These are phyloP conservation scores for Damaliscus lunatus DNA, from an alignment of 2,113 vertebrate genomes.

Conservation along the genomic window DNA sequence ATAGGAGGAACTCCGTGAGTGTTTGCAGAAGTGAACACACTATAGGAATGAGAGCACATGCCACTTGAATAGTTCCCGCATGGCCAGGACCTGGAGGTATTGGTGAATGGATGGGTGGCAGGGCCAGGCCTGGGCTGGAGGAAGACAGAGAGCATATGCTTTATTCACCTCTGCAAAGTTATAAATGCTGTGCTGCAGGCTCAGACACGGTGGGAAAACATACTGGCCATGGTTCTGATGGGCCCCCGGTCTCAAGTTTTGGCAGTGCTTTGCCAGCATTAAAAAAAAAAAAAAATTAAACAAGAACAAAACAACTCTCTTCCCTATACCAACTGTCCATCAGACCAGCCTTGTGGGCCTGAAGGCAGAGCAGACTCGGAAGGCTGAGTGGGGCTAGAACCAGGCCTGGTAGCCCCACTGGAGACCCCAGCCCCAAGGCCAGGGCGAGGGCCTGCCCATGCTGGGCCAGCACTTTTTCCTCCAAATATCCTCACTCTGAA, in stretches of 20 bases:
- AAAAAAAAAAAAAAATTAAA: background rate
- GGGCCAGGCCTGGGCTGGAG: background rate
- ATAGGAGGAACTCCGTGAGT: background rate
- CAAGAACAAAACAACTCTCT: background rate
- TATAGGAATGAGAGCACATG: background rate
- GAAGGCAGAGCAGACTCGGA: background rate
- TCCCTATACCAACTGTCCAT: background rate
- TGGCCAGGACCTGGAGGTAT: background rate
- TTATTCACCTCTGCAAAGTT: background rate
- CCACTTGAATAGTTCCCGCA: background rate
- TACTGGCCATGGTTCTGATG: background rate
- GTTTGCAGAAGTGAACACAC: background rate
- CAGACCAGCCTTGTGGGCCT: no score
- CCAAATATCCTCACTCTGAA: background rate
- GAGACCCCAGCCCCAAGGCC: background rate
- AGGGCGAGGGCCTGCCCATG: background rate
- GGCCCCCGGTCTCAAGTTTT: background rate
- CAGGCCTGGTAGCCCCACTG: background rate
- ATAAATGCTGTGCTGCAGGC: background rate
- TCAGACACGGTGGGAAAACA: background rate
- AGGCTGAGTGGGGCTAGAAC: background rate
- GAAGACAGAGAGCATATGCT: background rate
- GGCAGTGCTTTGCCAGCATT: background rate
- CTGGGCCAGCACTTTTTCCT: background rate
- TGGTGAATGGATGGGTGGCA: background rate